Evolutionary conservation across 2,113 vertebrate species (phyloP).

Genomic region (Bujurquina vittata): DNA sequence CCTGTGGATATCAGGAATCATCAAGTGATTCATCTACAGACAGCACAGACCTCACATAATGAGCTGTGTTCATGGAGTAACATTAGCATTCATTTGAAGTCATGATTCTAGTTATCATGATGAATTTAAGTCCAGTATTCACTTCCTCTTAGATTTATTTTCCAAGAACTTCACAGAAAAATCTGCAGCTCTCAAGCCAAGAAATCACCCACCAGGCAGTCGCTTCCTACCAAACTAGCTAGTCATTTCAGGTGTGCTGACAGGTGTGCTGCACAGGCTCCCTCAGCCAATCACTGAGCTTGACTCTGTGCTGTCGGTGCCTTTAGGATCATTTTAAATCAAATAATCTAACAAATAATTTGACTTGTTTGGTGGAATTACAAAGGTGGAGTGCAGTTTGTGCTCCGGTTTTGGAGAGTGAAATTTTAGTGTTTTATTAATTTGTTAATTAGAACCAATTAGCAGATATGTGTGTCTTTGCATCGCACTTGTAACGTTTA

Average conservation of each 20-base stretch:
- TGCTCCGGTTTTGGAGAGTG: background rate
- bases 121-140: background rate
- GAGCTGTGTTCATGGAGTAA: background rate
- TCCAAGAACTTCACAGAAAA: background rate
- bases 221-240: background rate
- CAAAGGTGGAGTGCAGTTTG: too few relatives aligned
- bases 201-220: background rate
- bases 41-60: background rate
- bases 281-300: background rate
- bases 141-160: background rate
- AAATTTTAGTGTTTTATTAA: background rate
- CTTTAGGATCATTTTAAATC: background rate
- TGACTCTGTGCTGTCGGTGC: background rate
- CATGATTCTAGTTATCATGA: too few relatives aligned
- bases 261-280: background rate
- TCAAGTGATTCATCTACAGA: background rate
- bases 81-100: too few relatives aligned
- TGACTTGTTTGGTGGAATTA: too few relatives aligned
- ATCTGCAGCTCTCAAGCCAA: background rate
- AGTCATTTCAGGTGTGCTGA: too few relatives aligned
- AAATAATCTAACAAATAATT: background rate
- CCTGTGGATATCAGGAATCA: background rate
- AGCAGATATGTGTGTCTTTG: background rate
- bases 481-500: background rate
- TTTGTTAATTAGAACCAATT: background rate